Evolutionary conservation across 2,888 invertebrate species (phyloP).

Genomic region (Graphium colonna): DNA sequence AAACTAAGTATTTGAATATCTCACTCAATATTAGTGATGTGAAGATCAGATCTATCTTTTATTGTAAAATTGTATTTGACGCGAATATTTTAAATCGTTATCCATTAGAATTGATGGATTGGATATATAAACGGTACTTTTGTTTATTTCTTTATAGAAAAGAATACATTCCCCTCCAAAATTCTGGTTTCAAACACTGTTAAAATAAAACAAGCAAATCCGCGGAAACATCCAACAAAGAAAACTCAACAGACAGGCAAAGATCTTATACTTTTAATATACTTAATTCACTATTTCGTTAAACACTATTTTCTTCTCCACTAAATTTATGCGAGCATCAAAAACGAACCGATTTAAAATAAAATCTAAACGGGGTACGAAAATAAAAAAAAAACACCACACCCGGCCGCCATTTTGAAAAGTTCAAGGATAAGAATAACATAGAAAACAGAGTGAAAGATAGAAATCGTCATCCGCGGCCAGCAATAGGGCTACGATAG

Average conservation of each 20-base stretch:
- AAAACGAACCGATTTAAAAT: conserved; percentile 25
- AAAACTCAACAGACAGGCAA: conserved; percentile 47
- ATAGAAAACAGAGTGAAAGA: conserved; percentile 3
- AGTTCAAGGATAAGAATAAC: conserved; percentile 2
- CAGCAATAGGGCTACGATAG: conserved; percentile 31
- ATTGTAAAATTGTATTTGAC: no score
- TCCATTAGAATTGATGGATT: no score
- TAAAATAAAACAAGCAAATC: conserved; percentile 35
- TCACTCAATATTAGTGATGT: no score
- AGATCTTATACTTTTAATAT: conserved; percentile 36
- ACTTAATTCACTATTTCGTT: conserved; percentile 43
- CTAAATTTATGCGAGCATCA: conserved; percentile 41
- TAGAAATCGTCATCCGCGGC: conserved; percentile 21
- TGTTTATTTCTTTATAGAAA: no score
- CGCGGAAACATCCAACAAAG: conserved; percentile 34
- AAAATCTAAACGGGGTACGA: conserved; percentile 35
- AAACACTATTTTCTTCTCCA: conserved; percentile 36
- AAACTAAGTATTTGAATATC: no score
- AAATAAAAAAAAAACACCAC: conserved; percentile 26
- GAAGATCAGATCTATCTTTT: no score
- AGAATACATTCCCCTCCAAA: conserved; percentile 13
- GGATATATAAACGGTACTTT: no score
- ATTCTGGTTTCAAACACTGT: conserved; percentile 22
- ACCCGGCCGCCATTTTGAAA: conserved; percentile 15
- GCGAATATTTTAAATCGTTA: no score